These are phyloP conservation scores for Brachionus rubens DNA, from an alignment of 1,140 invertebrate species.

Conservation along the genomic window DNA sequence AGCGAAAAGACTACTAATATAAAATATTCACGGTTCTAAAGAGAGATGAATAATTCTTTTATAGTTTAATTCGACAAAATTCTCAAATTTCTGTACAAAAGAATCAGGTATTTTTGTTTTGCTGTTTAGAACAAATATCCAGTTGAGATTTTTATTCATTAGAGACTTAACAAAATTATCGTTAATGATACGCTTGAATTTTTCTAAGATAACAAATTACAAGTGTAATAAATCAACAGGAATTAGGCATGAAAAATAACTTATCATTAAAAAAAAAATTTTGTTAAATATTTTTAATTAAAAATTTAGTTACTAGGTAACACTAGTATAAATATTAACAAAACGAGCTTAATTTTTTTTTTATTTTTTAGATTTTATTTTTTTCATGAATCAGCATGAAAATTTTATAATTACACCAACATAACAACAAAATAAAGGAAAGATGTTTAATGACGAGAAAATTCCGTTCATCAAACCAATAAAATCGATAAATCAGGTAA, in stretches of 20 bases:
- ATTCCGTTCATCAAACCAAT: slow-evolving; percentile 20
- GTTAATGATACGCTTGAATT: slow-evolving; percentile 18
- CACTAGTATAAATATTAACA: neutral
- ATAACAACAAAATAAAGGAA: neutral
- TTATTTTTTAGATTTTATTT: neutral
- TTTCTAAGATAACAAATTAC: slow-evolving; percentile 18
- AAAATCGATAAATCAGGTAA: neutral
- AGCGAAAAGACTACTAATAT: too few relatives aligned
- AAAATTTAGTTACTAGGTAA: slow-evolving; percentile 26
- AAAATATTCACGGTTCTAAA: too few relatives aligned
- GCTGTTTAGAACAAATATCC: neutral
- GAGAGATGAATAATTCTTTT: too few relatives aligned
- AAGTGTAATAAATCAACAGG: slow-evolving; percentile 29
- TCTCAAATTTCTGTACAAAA: too few relatives aligned
- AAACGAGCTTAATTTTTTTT: slow-evolving; percentile 22
- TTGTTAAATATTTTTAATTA: too few relatives aligned
- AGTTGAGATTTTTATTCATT: neutral
- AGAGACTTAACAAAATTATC: neutral
- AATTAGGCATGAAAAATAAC: slow-evolving; percentile 38
- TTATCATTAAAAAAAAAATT: slow-evolving; percentile 19
- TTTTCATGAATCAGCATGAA: slow-evolving; percentile 7
- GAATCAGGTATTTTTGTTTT: too few relatives aligned
- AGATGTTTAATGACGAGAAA: slow-evolving; percentile 32
- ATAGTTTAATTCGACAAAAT: too few relatives aligned
- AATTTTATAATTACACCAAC: too few relatives aligned